phyloP scores from a whole-genome alignment of 2,113 vertebrate species.

The Formicarius rufipectus region DNA sequence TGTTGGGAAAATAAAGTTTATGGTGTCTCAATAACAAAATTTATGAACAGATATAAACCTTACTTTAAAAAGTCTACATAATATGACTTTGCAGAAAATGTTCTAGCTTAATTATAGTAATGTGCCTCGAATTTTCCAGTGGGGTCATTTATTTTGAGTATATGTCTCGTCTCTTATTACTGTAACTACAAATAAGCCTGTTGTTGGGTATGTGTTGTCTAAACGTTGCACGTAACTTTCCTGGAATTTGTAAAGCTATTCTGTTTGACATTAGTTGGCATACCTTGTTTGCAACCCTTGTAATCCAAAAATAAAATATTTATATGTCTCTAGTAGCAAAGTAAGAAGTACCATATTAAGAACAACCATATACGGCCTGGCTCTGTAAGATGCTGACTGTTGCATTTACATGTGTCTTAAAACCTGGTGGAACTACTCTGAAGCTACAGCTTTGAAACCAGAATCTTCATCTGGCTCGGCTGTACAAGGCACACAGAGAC shows the following conservation, averaged over 20 bases:
- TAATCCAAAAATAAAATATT: constrained; percentile 70
- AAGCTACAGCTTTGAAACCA: neutral
- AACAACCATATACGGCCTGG: constrained; percentile 50
- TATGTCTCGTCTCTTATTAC: constrained; percentile 59
- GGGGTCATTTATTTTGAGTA: constrained; percentile 65
- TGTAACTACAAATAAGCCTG: constrained; percentile 53
- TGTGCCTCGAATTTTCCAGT: constrained; percentile 57
- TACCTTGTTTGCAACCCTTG: constrained; percentile 63
- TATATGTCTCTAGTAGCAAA: constrained; percentile 62
- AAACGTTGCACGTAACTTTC: constrained; percentile 52
- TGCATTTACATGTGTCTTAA: neutral
- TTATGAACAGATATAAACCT: neutral
- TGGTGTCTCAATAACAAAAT: neutral
- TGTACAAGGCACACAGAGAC: neutral
- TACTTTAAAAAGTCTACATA: constrained; percentile 23
- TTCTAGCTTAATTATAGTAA: constrained; percentile 65
- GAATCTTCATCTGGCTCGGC: neutral
- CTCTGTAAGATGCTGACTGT: neutral
- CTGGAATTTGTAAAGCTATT: constrained; percentile 67
- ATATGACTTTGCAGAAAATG: constrained; percentile 51
- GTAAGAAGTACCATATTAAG: constrained; percentile 54
- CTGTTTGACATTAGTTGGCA: constrained; percentile 68
- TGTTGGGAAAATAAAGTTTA: neutral
- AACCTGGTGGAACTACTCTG: neutral
- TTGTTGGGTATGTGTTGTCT: constrained; percentile 65